Evolutionary conservation across 1,140 invertebrate genomes (phyloP).

Genomic region (Heliconius melpomene): DNA sequence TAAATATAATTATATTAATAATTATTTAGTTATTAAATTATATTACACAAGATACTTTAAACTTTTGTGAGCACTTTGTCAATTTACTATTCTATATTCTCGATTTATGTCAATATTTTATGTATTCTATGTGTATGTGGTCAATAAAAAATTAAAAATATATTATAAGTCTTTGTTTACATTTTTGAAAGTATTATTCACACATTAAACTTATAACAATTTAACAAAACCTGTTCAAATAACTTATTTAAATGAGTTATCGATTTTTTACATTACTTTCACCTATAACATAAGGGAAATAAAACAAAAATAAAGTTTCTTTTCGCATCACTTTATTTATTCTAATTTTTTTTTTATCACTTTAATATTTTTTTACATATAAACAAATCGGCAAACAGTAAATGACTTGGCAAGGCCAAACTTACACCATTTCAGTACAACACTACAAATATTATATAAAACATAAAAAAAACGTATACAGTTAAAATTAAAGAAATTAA

Average conservation of each 20-base stretch:
- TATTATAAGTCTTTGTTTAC: background rate
- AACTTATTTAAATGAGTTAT: slow-evolving; percentile 19
- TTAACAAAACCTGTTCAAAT: background rate
- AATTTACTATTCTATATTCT: slow-evolving; percentile 24
- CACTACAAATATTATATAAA: slow-evolving; percentile 28
- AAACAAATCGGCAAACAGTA: slow-evolving; percentile 48
- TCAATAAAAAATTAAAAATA: slow-evolving; percentile 11
- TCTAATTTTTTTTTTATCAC: slow-evolving; percentile 65
- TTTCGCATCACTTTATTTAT: slow-evolving; percentile 61
- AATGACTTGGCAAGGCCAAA: slow-evolving; percentile 75
- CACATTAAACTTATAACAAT: too few relatives aligned
- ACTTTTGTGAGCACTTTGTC: slow-evolving; percentile 17
- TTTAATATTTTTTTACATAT: slow-evolving; percentile 51
- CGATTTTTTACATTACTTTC: too few relatives aligned
- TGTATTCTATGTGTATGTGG: slow-evolving; percentile 21
- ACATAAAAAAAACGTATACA: slow-evolving; percentile 23
- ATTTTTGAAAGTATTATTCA: too few relatives aligned
- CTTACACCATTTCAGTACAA: slow-evolving; percentile 32
- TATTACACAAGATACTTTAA: slow-evolving; percentile 15
- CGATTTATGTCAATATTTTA: slow-evolving; percentile 16
- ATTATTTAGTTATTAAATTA: slow-evolving; percentile 15
- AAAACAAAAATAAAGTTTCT: slow-evolving; percentile 38
- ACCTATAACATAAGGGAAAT: slow-evolving; percentile 10
- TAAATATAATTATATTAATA: background rate
- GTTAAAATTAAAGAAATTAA: slow-evolving; percentile 13